Evolutionary conservation across 2,797 vertebrate species (phyloP).

Genomic region (Silurus lanzhouensis): DNA sequence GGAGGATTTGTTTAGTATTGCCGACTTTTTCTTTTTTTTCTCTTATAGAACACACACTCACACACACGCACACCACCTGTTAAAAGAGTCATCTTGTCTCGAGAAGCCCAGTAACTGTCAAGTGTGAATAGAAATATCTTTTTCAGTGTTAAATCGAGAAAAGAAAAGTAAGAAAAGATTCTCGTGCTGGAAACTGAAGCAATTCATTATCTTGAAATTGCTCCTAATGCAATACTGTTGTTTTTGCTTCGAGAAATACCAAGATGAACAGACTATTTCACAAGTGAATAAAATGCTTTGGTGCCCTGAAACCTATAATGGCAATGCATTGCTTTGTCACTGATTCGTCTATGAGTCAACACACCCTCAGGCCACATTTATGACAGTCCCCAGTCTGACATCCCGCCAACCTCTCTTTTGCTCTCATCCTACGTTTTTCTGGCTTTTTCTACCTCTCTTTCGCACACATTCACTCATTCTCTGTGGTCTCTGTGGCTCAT

Average conservation of each 20-base stretch:
- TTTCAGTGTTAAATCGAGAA: background rate
- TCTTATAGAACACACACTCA: background rate
- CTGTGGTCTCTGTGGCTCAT: conserved; percentile 43
- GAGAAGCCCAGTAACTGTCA: conserved; percentile 29
- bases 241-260: background rate
- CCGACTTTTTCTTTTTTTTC: conserved; percentile 19
- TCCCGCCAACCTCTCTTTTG: conserved; percentile 54
- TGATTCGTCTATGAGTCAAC: conserved; percentile 57
- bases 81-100: conserved; percentile 28
- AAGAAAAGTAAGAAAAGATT: background rate
- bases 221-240: background rate
- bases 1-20: conserved; percentile 47
- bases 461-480: conserved; percentile 41
- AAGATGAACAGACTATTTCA: background rate
- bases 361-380: conserved; percentile 62
- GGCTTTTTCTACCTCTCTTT: conserved; percentile 4
- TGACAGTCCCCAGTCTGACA: conserved; percentile 61
- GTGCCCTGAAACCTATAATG: background rate
- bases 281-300: background rate
- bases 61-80: conserved; percentile 22
- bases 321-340: conserved; percentile 58
- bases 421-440: conserved; percentile 5
- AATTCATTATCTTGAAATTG: background rate
- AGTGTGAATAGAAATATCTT: background rate
- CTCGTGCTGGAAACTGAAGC: background rate